Percentiles rank a stretch among this genome's conserved stretches.
Evolutionary conservation across 2,888 invertebrate species (phyloP).

Genomic region (Meloe dianella): DNA sequence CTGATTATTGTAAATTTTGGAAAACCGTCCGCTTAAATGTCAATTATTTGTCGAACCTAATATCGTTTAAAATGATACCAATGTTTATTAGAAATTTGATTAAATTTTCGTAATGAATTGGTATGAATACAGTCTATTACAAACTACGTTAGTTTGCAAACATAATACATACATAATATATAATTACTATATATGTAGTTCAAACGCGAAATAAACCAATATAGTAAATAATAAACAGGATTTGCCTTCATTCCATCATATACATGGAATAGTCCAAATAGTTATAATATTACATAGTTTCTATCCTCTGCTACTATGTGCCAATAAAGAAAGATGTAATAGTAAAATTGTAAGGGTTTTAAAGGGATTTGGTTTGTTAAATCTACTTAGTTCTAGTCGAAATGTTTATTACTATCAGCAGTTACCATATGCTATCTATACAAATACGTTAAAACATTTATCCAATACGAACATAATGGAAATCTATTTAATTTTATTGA

Average conservation of each 20-base stretch:
- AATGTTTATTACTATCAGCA: constrained; percentile 30
- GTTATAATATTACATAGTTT: background rate
- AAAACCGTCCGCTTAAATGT: too few species aligned
- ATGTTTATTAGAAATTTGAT: background rate
- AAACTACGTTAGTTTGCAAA: constrained; percentile 19
- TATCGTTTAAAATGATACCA: background rate
- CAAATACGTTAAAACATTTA: background rate
- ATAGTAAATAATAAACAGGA: constrained; percentile 28
- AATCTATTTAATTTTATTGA: too few species aligned
- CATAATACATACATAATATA: too few species aligned
- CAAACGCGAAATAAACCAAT: constrained; percentile 28
- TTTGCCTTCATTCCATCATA: constrained; percentile 18
- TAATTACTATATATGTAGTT: constrained; percentile 22
- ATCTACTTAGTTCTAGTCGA: constrained; percentile 21
- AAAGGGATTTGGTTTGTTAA: constrained; percentile 8
- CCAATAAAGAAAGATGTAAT: background rate
- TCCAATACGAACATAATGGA: background rate
- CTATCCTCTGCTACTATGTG: background rate
- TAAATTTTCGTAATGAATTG: constrained; percentile 25
- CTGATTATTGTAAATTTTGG: too few species aligned
- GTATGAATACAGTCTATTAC: constrained; percentile 16
- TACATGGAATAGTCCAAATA: constrained; percentile 10
- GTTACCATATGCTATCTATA: constrained; percentile 9
- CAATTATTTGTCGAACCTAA: background rate
- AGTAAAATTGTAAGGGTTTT: background rate